Evolutionary conservation across 2,888 invertebrate genomes (phyloP), one percentile per base, ranked within the genome.

Genomic region (Phoenoteleia sp.): DNA sequence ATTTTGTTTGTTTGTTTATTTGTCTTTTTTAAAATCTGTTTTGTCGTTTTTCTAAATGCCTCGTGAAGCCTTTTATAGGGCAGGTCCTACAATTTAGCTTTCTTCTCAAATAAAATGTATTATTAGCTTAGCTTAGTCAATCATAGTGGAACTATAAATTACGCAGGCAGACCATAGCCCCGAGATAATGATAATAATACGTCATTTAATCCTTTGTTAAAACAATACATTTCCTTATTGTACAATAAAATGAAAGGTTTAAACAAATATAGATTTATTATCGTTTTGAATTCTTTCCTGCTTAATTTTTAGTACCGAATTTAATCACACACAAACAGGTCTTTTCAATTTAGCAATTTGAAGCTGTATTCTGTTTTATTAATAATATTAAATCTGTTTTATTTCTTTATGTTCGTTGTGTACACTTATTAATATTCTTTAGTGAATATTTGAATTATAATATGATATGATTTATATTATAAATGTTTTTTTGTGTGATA

Each of bases 201-300:
- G 91, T 92, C 91, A 91, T 89, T 91, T 90, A 91, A 91, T 93
- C 91, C 89, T 92, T 89, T 93, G 92, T 93, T 92, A 90, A 91
- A 91, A 90, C 87, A 91, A 91, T 89, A 92, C 90, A 92, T 92
- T 92, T 90, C 89, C 92, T 92, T 92, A 90, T 92, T 93, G 91
- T 92, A 91, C 91, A 93, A 92, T 93, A 92, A 93, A 91, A 88
- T 88, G 87, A 91, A 91, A 90, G 87, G 90, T 91, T 92, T 90
- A 92, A 91, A 92, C 91, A 90, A 87, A 90, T 42, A 60, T 19
- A 58, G 17, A 64, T 54, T 58, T 56, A 27, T 86, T 81, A 90
- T 91, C 90, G 92, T 92, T 69, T 62, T 52, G 19, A 36, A 60
- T 92, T 93, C 90, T 93, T 92, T 92, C 89, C 90, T 90, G 92